Percentiles rank a stretch among this genome's conserved stretches.
Conservation (phyloP, 2,888 invertebrate genomes). For the Tipula lateralis region DNA sequence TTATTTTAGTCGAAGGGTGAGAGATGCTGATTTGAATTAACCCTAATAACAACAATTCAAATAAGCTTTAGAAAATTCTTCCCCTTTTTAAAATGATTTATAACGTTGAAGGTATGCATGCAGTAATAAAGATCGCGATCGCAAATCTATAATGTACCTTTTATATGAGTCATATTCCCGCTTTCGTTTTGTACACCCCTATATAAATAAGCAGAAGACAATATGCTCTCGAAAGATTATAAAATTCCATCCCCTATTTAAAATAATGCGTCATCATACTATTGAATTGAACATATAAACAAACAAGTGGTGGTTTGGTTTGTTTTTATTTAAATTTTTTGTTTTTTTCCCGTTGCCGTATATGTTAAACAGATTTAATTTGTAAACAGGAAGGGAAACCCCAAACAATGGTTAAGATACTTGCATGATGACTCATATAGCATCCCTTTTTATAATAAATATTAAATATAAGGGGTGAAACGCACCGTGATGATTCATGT, state of each 20-base stretch:
- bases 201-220: not conserved
- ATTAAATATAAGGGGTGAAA: not conserved
- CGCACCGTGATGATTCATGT: not conserved
- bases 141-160: not conserved
- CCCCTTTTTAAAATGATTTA: not conserved
- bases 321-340: not conserved
- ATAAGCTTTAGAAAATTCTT: not conserved
- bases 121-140: not conserved
- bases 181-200: not conserved
- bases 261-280: not conserved
- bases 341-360: not conserved
- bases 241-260: not conserved
- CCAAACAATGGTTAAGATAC: not conserved
- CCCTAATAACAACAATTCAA: not conserved
- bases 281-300: not conserved
- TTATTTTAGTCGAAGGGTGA: not conserved
- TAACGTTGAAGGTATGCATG: not conserved
- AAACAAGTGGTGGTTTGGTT: conserved; percentile 9
- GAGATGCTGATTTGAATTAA: not conserved
- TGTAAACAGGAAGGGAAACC: not conserved
- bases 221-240: not conserved
- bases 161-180: not conserved
- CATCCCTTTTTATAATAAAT: not conserved
- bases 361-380: not conserved
- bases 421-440: not conserved